These are phyloP conservation scores for mouse (Mus musculus) DNA, from an alignment of 2,113 vertebrate species.

Conservation along the genomic window DNA sequence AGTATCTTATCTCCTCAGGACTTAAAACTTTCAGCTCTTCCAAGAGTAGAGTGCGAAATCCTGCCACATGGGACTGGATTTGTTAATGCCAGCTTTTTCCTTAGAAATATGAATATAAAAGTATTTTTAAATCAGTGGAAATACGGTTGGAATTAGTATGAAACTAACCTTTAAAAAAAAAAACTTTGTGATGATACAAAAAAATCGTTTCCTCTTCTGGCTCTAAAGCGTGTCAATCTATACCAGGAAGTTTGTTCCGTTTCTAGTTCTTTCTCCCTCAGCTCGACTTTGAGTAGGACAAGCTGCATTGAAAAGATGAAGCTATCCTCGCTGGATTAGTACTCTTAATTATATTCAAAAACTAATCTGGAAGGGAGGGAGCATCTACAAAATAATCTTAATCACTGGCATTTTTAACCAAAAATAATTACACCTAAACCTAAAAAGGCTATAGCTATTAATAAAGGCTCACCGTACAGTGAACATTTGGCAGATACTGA, in stretches of 20 bases:
- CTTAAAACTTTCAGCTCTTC: background rate
- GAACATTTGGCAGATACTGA: slow-evolving; percentile 18
- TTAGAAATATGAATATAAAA: slow-evolving; percentile 10
- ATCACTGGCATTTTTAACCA: slow-evolving; percentile 35
- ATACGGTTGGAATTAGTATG: slow-evolving; percentile 25
- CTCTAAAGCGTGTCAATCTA: slow-evolving; percentile 75
- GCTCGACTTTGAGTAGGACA: background rate
- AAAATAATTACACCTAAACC: slow-evolving; percentile 28
- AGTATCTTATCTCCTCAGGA: background rate
- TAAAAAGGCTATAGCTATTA: slow-evolving; percentile 29
- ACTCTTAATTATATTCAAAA: slow-evolving; percentile 42
- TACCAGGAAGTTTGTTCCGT: slow-evolving; percentile 67
- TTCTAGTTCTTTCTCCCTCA: slow-evolving; percentile 49
- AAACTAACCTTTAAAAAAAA: slow-evolving; percentile 13
- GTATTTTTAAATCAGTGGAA: background rate
- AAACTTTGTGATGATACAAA: slow-evolving; percentile 67
- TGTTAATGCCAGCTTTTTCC: background rate
- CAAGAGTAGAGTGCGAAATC: slow-evolving; percentile 46
- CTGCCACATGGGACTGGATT: background rate
- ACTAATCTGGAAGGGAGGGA: slow-evolving; percentile 16
- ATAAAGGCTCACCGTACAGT: background rate
- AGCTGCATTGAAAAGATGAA: slow-evolving; percentile 40
- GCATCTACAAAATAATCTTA: slow-evolving; percentile 24
- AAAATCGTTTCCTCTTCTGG: slow-evolving; percentile 71
- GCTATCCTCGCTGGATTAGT: background rate